Percentiles rank a stretch among this genome's conserved stretches.
Conservation (phyloP, 1,140 invertebrate species). For the Lordiphosa stackelbergi region DNA sequence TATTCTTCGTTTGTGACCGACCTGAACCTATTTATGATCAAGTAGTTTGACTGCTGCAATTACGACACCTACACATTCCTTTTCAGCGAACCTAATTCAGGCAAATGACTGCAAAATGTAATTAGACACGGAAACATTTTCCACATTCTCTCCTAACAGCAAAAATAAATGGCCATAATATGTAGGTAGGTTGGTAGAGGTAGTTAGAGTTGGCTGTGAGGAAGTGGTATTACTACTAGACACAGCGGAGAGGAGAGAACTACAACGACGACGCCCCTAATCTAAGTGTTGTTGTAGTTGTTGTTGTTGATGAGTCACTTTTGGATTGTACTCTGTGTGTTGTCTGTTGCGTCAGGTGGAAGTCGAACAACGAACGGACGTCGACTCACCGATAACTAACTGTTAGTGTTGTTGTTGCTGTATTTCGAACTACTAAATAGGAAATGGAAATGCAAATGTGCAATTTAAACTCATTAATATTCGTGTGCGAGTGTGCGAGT, state of each 20-base stretch:
- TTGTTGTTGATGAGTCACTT: slow-evolving; percentile 10
- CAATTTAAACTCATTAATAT: slow-evolving; percentile 47
- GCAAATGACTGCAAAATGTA: slow-evolving; percentile 28
- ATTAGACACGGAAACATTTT: slow-evolving; percentile 43
- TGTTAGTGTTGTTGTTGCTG: slow-evolving; percentile 16
- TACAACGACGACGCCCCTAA: background rate
- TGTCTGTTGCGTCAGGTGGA: slow-evolving; percentile 15
- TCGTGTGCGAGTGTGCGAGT: slow-evolving; percentile 21
- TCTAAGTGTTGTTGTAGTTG: background rate
- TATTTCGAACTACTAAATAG: slow-evolving; percentile 29
- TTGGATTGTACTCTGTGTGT: background rate
- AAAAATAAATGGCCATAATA: slow-evolving; percentile 10
- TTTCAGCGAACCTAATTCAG: background rate
- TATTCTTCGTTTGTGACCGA: too few relatives aligned
- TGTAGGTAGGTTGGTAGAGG: background rate
- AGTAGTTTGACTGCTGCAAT: too few relatives aligned
- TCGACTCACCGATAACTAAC: slow-evolving; percentile 24
- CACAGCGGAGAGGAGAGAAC: background rate
- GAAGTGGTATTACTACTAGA: too few relatives aligned
- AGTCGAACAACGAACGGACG: slow-evolving; percentile 14
- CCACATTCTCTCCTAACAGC: slow-evolving; percentile 11
- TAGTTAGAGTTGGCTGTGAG: too few relatives aligned
- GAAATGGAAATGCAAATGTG: slow-evolving; percentile 34
- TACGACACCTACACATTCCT: too few relatives aligned
- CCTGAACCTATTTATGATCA: too few relatives aligned